Evolutionary conservation across 2,113 vertebrate genomes (phyloP).

Genomic region (Salvelinus namaycush): DNA sequence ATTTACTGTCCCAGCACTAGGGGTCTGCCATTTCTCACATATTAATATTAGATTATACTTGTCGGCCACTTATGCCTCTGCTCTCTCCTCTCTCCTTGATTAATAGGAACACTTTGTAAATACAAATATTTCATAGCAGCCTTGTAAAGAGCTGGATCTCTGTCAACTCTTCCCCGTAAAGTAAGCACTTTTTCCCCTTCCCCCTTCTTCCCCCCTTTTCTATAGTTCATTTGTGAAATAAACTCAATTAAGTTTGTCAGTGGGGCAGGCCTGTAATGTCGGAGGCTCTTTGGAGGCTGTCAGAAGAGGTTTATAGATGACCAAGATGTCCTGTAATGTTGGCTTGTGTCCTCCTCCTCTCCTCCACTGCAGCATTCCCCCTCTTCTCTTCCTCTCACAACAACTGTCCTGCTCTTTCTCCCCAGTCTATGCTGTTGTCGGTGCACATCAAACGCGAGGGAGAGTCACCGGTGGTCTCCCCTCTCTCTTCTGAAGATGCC

Average conservation of each 20-base stretch:
- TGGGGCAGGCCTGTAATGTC: slow-evolving; percentile 29
- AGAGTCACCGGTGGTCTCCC: slow-evolving; percentile 94
- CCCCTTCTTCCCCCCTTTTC: slow-evolving; percentile 19
- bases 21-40: slow-evolving; percentile 89
- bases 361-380: slow-evolving; percentile 30
- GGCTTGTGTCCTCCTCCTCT: slow-evolving; percentile 40
- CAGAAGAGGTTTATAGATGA: slow-evolving; percentile 60
- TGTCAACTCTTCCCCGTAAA: slow-evolving; percentile 51
- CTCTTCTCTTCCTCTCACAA: background rate
- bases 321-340: slow-evolving; percentile 51
- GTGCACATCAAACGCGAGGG: slow-evolving; percentile 99
- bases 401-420: slow-evolving; percentile 53
- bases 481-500: slow-evolving; percentile 95
- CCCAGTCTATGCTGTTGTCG: slow-evolving; percentile 94
- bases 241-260: slow-evolving; percentile 53
- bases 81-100: slow-evolving; percentile 76
- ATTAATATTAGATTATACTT: slow-evolving; percentile 93
- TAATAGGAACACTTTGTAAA: slow-evolving; percentile 81
- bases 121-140: slow-evolving; percentile 81
- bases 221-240: slow-evolving; percentile 54
- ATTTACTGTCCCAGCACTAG: slow-evolving; percentile 91
- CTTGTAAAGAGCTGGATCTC: slow-evolving; percentile 64
- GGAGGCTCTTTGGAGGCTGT: slow-evolving; percentile 3
- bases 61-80: slow-evolving; percentile 75
- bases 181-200: slow-evolving; percentile 27